These are phyloP conservation scores for Nebria ingens DNA, from an alignment of 1,140 invertebrate genomes.

Conservation along the genomic window DNA sequence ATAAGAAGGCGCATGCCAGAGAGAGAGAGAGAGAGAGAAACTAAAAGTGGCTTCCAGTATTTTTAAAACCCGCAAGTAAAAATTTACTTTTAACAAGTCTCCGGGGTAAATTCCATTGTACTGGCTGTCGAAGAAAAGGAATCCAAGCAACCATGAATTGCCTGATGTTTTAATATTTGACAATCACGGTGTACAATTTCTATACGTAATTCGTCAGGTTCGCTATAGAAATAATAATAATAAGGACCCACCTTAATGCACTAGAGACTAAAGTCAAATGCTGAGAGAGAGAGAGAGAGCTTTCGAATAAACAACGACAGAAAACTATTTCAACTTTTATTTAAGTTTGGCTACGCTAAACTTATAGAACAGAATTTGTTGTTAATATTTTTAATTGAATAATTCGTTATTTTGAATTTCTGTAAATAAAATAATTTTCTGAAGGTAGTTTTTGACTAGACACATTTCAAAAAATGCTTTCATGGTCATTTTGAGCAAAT, in stretches of 20 bases:
- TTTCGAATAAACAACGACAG: background rate
- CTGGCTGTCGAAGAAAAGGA: background rate
- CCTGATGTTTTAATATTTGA: background rate
- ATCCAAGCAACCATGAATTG: background rate
- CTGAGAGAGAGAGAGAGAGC: background rate
- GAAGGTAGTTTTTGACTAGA: background rate
- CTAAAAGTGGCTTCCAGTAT: background rate
- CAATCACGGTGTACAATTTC: background rate
- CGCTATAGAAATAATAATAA: background rate
- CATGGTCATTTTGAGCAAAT: background rate
- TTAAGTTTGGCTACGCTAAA: background rate
- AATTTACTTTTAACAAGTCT: background rate
- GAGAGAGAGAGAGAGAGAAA: too few relatives aligned
- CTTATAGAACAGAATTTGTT: background rate
- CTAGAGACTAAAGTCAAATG: background rate
- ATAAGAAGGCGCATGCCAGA: too few relatives aligned
- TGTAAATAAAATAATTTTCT: background rate
- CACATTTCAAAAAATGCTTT: background rate
- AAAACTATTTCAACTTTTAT: background rate
- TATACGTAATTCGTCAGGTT: background rate
- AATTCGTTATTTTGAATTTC: background rate
- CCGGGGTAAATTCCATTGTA: background rate
- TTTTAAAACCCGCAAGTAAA: background rate
- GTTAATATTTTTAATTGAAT: background rate
- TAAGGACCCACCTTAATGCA: too few relatives aligned